Conservation (phyloP, 2,888 invertebrate species). For the Nomada ferruginata region DNA sequence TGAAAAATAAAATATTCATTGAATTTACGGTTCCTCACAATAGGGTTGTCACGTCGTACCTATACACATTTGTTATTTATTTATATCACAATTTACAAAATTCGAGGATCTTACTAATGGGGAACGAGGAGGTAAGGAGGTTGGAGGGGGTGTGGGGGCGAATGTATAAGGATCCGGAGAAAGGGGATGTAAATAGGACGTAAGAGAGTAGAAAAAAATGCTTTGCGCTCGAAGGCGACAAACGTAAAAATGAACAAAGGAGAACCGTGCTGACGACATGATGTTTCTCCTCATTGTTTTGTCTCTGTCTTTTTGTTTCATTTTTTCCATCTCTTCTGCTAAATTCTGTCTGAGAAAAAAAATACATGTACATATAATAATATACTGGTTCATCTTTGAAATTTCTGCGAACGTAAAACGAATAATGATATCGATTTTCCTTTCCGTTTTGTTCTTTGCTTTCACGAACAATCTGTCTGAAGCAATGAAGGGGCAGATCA, state of each 20-base stretch:
- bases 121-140: background rate
- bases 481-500: constrained; percentile 63
- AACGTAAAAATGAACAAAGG: constrained; percentile 63
- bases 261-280: constrained; percentile 59
- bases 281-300: constrained; percentile 63
- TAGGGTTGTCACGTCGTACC: constrained; percentile 73
- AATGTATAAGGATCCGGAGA: constrained; percentile 15
- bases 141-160: background rate
- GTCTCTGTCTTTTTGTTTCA: constrained; percentile 39
- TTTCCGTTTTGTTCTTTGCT: background rate
- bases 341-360: constrained; percentile 31
- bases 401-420: constrained; percentile 29
- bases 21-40: constrained; percentile 77
- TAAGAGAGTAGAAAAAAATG: constrained; percentile 59
- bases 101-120: constrained; percentile 68
- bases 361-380: constrained; percentile 21
- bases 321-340: constrained; percentile 32
- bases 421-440: constrained; percentile 18
- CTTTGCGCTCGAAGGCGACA: constrained; percentile 56
- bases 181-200: constrained; percentile 40
- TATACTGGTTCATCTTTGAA: constrained; percentile 27
- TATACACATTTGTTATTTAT: constrained; percentile 83
- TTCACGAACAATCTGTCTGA: constrained; percentile 53
- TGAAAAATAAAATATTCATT: constrained; percentile 78
- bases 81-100: constrained; percentile 84